Percentiles rank a stretch among this genome's conserved stretches.
phyloP scores from a whole-genome alignment of 2,888 invertebrate genomes.

The Polylopha cassiicola region DNA sequence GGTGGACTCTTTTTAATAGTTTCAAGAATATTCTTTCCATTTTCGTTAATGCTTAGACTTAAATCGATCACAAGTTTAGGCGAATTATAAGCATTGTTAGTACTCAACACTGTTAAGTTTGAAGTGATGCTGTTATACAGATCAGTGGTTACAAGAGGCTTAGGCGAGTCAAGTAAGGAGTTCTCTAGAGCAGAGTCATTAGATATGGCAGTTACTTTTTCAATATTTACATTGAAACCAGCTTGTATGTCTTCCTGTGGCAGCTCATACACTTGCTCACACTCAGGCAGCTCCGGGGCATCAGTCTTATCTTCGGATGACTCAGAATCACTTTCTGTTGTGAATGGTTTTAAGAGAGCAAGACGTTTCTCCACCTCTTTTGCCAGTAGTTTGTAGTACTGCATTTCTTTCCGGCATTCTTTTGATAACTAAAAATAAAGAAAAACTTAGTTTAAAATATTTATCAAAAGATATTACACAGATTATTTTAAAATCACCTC shows the following conservation, averaged over 20 bases:
- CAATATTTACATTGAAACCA: conserved; percentile 29
- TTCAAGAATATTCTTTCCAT: conserved; percentile 33
- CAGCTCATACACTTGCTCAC: conserved; percentile 40
- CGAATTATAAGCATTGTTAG: conserved; percentile 30
- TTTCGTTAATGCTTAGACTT: conserved; percentile 49
- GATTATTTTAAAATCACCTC: conserved; percentile 25
- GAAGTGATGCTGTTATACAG: conserved; percentile 31
- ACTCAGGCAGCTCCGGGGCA: conserved; percentile 54
- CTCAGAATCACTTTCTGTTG: conserved; percentile 44
- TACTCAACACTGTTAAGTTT: conserved; percentile 30
- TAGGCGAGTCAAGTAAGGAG: conserved; percentile 19
- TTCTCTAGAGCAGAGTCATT: conserved; percentile 27
- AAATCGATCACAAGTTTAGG: conserved; percentile 53
- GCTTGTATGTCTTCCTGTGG: conserved; percentile 30
- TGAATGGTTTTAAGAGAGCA: conserved; percentile 55
- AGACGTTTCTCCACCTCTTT: conserved; percentile 80
- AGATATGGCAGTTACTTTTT: conserved; percentile 27
- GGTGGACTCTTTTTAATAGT: conserved; percentile 24
- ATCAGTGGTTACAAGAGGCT: conserved; percentile 25
- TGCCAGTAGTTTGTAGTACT: conserved; percentile 81
- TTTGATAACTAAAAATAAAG: conserved; percentile 78
- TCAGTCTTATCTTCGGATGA: conserved; percentile 45
- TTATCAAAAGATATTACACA: conserved; percentile 4
- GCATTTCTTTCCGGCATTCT: conserved; percentile 80
- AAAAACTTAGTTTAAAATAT: conserved; percentile 17